Evolutionary conservation across 1,140 invertebrate genomes (phyloP), one percentile per base, ranked within the genome.

Genomic region (Pachypsylla venusta): DNA sequence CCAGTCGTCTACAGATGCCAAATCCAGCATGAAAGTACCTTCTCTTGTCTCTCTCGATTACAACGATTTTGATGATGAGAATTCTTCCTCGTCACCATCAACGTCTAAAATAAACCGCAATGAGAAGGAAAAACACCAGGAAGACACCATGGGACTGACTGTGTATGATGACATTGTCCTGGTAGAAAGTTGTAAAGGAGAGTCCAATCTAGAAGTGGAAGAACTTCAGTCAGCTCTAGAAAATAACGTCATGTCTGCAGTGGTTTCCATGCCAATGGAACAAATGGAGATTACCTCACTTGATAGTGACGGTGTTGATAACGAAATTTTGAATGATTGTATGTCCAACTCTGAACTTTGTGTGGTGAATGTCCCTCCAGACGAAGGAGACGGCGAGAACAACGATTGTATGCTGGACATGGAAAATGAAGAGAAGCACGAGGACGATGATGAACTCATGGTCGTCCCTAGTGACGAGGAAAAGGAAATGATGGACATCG

Each of bases 51-150:
- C 77, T 61, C 73, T 73, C 0, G 80, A 82, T 64, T 81, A 80
- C 61, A 80, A 80, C 66, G 79, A 81, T 60, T 78, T 79, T 53
- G 79, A 81, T 62, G 81, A 81, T 63, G 79, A 78, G 0, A 74
- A 74, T 30, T 61, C 67, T 54, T 48, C 42, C 4, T 75, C 77
- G 2, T 74, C 79, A 28, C 76, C 77, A 1, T 72, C 78, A 57
- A 77, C 78, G 7, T 48, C 42, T 3, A 48, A 48, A 22, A 5
- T 10, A 5, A 5, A 22, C 4, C 7, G 30, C n/a, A 3, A n/a
- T n/a, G 42, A 48, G 7, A 48, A 48, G 42, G 42, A 48, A 22
- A 48, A 48, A 22, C 16, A 48, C n/a, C 42, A n/a, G 16, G 42
- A 48, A 4, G 42, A 48, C n/a, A 48, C 7, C 42, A 48, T 48